Evolutionary conservation across 2,113 vertebrate species (phyloP).

Genomic region (Catharus minimus): DNA sequence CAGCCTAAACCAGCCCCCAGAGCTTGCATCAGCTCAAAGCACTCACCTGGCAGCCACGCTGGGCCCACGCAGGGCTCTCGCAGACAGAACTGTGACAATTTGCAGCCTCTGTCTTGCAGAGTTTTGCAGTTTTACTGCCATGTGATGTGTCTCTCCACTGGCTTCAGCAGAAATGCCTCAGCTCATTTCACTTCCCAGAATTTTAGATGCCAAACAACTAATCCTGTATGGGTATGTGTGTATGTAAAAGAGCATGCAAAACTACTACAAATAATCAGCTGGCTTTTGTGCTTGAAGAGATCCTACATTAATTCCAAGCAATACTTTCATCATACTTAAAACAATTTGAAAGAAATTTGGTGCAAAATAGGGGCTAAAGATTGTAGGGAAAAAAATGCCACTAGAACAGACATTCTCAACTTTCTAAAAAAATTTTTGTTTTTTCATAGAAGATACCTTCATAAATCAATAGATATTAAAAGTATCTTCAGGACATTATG

Average conservation of each 20-base stretch:
- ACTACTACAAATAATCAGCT: background rate
- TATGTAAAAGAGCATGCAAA: background rate
- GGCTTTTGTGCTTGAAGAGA: background rate
- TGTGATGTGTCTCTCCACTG: background rate
- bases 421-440: background rate
- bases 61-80: background rate
- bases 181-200: background rate
- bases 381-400: fast-evolving
- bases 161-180: background rate
- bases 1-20: background rate
- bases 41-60: background rate
- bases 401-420: background rate
- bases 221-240: background rate
- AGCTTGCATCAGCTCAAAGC: background rate
- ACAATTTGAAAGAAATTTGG: background rate
- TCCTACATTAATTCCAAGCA: background rate
- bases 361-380: background rate
- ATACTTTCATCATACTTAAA: background rate
- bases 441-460: background rate
- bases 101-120: background rate
- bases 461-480: background rate
- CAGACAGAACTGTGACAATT: background rate
- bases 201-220: background rate
- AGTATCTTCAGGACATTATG: background rate
- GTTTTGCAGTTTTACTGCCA: background rate